Evolutionary conservation across 2,113 vertebrate genomes (phyloP).

Genomic region (rat (Rattus norvegicus)): GRCr8 NC_086026.1:119442501-119443000

Average conservation of each 20-base stretch:
- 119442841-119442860: not conserved
- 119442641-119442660: not conserved
- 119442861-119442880: not conserved
- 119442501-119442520: no score
- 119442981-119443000: not conserved
- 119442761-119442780: not conserved
- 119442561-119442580: not conserved
- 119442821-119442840: not conserved
- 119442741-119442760: conserved; percentile 7
- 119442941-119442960: not conserved
- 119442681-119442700: not conserved
- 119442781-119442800: conserved; percentile 37
- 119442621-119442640: not conserved
- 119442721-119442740: not conserved
- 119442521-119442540: not conserved
- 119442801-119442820: conserved; percentile 18
- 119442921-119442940: not conserved
- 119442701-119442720: not conserved
- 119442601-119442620: not conserved
- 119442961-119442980: not conserved
- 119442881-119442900: not conserved
- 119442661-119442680: not conserved
- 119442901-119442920: not conserved
- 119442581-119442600: not conserved
- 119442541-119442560: not conserved